A percentile compares a stretch with the other conserved stretches of the same genome.
Evolutionary conservation across 1,140 invertebrate genomes (phyloP).

Genomic region (Dreissena rostriformis): DNA sequence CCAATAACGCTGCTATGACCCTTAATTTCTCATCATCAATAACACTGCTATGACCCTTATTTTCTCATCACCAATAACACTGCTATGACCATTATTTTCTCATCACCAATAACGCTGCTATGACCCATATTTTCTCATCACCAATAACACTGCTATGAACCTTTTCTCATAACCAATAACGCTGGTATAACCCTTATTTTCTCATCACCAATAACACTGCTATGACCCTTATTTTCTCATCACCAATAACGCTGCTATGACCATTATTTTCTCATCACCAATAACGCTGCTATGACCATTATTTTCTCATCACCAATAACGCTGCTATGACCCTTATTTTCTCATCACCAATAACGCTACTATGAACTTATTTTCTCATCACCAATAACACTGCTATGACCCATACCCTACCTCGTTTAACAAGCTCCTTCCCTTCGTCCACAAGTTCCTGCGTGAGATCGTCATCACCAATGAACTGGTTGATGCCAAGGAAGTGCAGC

Average conservation of each 20-base stretch:
- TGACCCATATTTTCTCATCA: neutral
- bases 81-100: too few species aligned
- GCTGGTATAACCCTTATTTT: too few species aligned
- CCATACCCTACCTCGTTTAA: constrained; percentile 88
- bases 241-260: neutral
- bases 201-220: too few species aligned
- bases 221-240: too few species aligned
- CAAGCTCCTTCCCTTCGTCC: constrained; percentile 95
- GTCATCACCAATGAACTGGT: constrained; percentile 96
- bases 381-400: neutral
- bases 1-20: too few species aligned
- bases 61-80: too few species aligned
- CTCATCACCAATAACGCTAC: too few species aligned
- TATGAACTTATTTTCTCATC: too few species aligned
- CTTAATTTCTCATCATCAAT: too few species aligned
- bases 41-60: too few species aligned
- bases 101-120: neutral
- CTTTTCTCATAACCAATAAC: neutral
- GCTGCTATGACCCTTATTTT: neutral
- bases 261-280: neutral
- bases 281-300: neutral
- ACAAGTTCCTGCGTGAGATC: constrained; percentile 96
- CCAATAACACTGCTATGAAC: neutral
- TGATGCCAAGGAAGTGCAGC: constrained; percentile 94
- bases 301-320: neutral